Percentiles rank a stretch among this genome's conserved stretches.
phyloP scores from a whole-genome alignment of 2,797 vertebrate species.

The Gallinago stenura region DNA sequence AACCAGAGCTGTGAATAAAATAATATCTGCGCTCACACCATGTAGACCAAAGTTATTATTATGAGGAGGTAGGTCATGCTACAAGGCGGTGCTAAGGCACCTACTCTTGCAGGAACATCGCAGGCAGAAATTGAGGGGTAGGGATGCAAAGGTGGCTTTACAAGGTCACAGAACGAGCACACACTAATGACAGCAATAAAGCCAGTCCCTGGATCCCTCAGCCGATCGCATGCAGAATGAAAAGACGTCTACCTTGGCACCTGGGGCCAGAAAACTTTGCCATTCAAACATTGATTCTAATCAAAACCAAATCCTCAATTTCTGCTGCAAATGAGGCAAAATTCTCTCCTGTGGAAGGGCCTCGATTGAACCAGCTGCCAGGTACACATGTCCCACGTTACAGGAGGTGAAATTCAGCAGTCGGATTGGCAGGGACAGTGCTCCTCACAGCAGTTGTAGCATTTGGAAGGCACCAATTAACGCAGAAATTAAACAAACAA shows the following conservation, averaged over 20 bases:
- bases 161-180: conserved; percentile 5
- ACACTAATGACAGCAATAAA: neutral
- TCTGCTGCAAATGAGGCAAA: neutral
- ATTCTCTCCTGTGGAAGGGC: neutral
- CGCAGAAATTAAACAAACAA: conserved; percentile 48
- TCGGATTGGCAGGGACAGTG: neutral
- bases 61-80: neutral
- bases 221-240: neutral
- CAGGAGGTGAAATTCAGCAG: conserved; percentile 6
- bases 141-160: neutral
- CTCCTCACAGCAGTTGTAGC: neutral
- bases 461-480: conserved; percentile 42
- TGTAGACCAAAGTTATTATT: neutral
- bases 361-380: neutral
- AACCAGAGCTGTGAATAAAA: conserved; percentile 13
- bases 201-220: neutral
- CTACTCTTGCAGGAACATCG: neutral
- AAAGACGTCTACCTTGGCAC: neutral
- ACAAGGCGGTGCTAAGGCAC: accelerated
- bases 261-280: neutral
- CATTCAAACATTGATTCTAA: neutral
- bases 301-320: neutral
- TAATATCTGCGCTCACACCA: conserved; percentile 38
- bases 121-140: conserved; percentile 14
- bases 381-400: neutral